Evolutionary conservation across 2,888 invertebrate genomes (phyloP).

Genomic region (Urechis unicinctus): DNA sequence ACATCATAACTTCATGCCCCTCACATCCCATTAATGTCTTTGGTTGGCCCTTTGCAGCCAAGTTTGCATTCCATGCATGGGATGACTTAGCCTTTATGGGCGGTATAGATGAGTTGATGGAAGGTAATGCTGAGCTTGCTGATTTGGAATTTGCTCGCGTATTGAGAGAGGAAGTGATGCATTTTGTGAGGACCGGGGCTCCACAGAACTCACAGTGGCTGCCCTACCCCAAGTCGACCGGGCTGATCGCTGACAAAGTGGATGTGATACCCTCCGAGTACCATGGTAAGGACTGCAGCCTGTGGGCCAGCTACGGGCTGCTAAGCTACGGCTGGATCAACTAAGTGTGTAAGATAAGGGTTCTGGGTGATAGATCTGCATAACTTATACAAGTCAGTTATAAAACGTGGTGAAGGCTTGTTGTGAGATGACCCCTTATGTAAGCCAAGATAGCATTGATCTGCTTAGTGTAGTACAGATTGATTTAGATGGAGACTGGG

Average conservation of each 20-base stretch:
- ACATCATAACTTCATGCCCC: constrained; percentile 29
- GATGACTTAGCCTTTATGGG: constrained; percentile 34
- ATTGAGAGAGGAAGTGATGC: constrained; percentile 26
- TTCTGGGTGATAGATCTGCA: no score
- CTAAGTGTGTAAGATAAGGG: no score
- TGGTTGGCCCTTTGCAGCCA: constrained; percentile 11
- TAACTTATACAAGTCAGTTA: no score
- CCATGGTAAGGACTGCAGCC: constrained; percentile 28
- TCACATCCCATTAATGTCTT: constrained; percentile 24
- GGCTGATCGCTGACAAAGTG: constrained; percentile 21
- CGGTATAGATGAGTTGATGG: constrained; percentile 21
- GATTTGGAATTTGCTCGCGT: constrained; percentile 26
- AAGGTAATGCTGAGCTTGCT: constrained; percentile 15
- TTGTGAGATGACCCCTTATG: no score
- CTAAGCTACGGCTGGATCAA: constrained; percentile 35
- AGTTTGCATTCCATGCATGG: constrained; percentile 32
- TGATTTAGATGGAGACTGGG: no score
- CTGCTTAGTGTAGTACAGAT: no score
- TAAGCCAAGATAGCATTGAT: no score
- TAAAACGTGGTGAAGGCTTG: no score
- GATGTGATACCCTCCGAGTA: constrained; percentile 17
- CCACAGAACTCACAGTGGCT: constrained; percentile 23
- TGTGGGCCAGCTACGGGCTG: constrained; percentile 30
- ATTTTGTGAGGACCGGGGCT: constrained; percentile 26
- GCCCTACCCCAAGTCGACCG: constrained; percentile 24